These are phyloP conservation scores for Neolamprologus modestus DNA, from an alignment of 2,113 vertebrate genomes.

Conservation along the genomic window DNA sequence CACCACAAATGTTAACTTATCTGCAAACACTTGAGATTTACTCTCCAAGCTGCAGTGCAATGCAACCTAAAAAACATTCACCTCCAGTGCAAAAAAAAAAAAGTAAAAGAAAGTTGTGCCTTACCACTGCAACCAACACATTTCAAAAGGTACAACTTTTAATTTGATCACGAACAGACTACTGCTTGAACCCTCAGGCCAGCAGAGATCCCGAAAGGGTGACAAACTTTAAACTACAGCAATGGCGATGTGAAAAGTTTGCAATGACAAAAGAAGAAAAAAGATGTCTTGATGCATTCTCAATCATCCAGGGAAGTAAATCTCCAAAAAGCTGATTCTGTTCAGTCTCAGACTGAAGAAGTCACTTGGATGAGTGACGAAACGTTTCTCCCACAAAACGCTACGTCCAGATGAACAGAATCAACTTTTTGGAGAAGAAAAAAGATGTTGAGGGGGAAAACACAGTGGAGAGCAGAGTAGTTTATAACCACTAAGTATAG, in stretches of 20 bases:
- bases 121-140: background rate
- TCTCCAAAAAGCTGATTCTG: background rate
- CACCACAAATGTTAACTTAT: background rate
- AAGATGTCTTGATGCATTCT: background rate
- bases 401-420: background rate
- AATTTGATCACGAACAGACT: background rate
- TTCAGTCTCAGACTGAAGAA: background rate
- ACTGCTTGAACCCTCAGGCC: background rate
- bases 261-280: background rate
- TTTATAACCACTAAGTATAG: background rate
- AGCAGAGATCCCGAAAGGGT: no score
- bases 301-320: background rate
- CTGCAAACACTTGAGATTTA: background rate
- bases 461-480: background rate
- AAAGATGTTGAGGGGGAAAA: background rate
- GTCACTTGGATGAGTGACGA: background rate
- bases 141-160: background rate
- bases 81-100: background rate
- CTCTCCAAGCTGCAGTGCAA: background rate
- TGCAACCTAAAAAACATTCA: background rate
- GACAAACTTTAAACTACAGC: background rate
- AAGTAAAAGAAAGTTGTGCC: background rate
- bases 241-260: background rate
- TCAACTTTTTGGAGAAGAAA: background rate
- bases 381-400: rapidly evolving